Percentiles rank a stretch among this genome's conserved stretches.
phyloP scores from a whole-genome alignment of 2,888 invertebrate genomes.

The Meghimatium bilineatum region DNA sequence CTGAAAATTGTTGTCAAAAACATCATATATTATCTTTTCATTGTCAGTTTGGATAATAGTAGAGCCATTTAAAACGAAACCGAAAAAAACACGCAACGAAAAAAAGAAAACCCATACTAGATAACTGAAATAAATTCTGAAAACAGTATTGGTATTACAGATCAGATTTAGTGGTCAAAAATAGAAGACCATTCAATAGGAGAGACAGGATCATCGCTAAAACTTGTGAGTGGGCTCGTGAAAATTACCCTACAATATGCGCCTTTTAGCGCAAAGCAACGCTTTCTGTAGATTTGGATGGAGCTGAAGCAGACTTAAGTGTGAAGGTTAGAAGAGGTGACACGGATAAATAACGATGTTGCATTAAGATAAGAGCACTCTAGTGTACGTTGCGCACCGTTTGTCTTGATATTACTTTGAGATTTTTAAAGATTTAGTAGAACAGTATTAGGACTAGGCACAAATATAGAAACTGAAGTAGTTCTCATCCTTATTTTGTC shows the following conservation, averaged over 20 bases:
- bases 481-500: too few species aligned
- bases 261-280: background rate
- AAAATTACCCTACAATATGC: background rate
- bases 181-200: background rate
- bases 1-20: background rate
- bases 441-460: too few species aligned
- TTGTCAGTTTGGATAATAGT: background rate
- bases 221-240: background rate
- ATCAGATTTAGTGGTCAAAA: background rate
- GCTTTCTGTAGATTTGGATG: background rate
- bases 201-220: background rate
- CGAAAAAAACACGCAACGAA: too few species aligned
- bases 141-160: background rate
- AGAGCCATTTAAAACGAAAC: background rate
- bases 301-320: background rate
- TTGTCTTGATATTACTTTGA: too few species aligned
- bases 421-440: too few species aligned
- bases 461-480: too few species aligned
- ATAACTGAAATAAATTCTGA: background rate
- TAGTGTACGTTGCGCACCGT: too few species aligned
- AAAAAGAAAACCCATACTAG: background rate
- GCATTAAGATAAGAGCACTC: too few species aligned
- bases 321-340: background rate
- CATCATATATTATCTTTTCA: background rate
- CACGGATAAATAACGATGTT: background rate